Evolutionary conservation across 2,797 vertebrate species (phyloP).

Genomic region (Sparidentex hasta): DNA sequence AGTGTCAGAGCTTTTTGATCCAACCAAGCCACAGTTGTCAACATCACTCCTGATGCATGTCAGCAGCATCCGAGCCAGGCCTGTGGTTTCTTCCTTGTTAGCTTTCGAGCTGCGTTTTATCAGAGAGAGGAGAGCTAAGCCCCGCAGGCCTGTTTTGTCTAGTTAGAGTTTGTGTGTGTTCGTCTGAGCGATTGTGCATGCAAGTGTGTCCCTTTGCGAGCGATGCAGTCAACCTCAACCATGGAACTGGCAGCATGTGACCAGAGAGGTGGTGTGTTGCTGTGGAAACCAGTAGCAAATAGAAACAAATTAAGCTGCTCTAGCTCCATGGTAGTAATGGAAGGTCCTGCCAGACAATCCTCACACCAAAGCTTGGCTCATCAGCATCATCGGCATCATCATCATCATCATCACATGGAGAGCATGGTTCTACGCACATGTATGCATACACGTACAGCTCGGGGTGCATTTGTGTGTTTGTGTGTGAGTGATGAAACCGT

Average conservation of each 20-base stretch:
- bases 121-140: slow-evolving; percentile 19
- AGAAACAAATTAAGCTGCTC: slow-evolving; percentile 81
- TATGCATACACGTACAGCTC: not conserved
- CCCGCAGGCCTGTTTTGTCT: slow-evolving; percentile 25
- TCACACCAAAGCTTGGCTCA: slow-evolving; percentile 41
- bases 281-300: slow-evolving; percentile 86
- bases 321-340: slow-evolving; percentile 83
- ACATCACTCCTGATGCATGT: slow-evolving; percentile 50
- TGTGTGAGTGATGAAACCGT: slow-evolving; percentile 38
- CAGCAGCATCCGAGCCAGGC: slow-evolving; percentile 48
- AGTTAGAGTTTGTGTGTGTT: too few relatives aligned
- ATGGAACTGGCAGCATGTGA: slow-evolving; percentile 87
- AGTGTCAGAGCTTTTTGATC: slow-evolving; percentile 34
- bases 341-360: slow-evolving; percentile 54
- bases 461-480: slow-evolving; percentile 4
- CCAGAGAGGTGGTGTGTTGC: slow-evolving; percentile 86
- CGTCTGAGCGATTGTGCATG: not conserved
- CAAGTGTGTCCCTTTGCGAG: slow-evolving; percentile 28
- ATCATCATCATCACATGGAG: not conserved
- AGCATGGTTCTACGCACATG: not conserved
- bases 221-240: slow-evolving; percentile 84
- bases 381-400: slow-evolving; percentile 9
- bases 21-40: slow-evolving; percentile 54
- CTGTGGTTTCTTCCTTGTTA: slow-evolving; percentile 44
- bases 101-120: slow-evolving; percentile 29